phyloP scores from a whole-genome alignment of 1,140 invertebrate genomes.

The Aphaenogaster rudis region DNA sequence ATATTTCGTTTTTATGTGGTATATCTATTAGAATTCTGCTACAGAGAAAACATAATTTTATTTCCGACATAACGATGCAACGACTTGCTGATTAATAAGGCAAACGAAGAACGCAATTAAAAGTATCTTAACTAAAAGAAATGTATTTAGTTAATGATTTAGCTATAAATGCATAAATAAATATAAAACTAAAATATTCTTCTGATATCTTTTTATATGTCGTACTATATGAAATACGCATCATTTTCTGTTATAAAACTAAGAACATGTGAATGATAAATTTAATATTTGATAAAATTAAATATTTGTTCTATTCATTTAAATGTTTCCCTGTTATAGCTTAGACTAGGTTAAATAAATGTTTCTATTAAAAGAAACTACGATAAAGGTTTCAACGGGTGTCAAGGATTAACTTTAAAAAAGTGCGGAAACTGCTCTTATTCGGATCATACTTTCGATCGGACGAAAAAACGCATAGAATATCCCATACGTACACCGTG shows the following conservation, averaged over 20 bases:
- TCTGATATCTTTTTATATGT: not conserved
- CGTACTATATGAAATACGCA: not conserved
- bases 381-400: not conserved
- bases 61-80: not conserved
- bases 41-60: not conserved
- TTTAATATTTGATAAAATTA: not conserved
- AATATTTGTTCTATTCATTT: not conserved
- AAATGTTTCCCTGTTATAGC: not conserved
- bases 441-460: slow-evolving; percentile 22
- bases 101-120: not conserved
- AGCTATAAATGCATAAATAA: not conserved
- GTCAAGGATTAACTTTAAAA: slow-evolving; percentile 29
- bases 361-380: not conserved
- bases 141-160: not conserved
- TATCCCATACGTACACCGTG: slow-evolving; percentile 21
- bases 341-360: not conserved
- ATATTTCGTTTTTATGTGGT: slow-evolving; percentile 1
- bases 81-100: not conserved
- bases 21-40: not conserved
- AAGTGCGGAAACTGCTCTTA: slow-evolving; percentile 9
- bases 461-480: slow-evolving; percentile 17
- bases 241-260: not conserved
- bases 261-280: not conserved
- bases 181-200: not conserved
- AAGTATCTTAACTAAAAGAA: not conserved